phyloP scores from a whole-genome alignment of 2,888 invertebrate species.

The Frankliniella fusca region DNA sequence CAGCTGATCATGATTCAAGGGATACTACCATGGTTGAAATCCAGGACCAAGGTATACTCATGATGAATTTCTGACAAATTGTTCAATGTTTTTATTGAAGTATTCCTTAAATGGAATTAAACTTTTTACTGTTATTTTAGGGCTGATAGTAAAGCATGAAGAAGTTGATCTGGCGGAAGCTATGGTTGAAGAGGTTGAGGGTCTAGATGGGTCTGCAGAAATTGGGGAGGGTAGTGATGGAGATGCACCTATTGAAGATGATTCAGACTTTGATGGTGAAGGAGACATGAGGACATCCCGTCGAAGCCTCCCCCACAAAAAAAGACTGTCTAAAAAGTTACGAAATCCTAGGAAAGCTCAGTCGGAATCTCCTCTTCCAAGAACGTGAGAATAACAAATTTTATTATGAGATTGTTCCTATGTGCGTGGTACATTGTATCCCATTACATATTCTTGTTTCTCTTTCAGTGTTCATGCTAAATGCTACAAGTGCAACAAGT shows the following conservation, averaged over 20 bases:
- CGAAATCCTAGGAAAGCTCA: slow-evolving; percentile 48
- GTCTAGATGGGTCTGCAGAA: background rate
- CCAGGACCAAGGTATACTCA: background rate
- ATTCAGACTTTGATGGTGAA: slow-evolving; percentile 50
- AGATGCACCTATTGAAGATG: slow-evolving; percentile 43
- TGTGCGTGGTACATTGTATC: no score
- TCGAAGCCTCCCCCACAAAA: slow-evolving; percentile 77
- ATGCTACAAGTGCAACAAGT: slow-evolving; percentile 49
- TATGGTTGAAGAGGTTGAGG: slow-evolving; percentile 8
- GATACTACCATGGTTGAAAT: slow-evolving; percentile 6
- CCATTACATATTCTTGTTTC: background rate
- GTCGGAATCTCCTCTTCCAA: slow-evolving; percentile 39
- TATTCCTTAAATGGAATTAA: background rate
- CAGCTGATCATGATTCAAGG: background rate
- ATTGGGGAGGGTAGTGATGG: background rate
- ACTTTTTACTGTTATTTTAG: background rate
- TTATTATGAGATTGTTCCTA: background rate
- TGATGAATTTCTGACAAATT: background rate
- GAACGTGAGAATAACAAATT: slow-evolving; percentile 42
- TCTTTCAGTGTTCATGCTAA: slow-evolving; percentile 42
- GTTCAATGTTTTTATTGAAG: background rate
- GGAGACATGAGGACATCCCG: slow-evolving; percentile 47
- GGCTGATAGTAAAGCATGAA: background rate
- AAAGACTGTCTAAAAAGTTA: slow-evolving; percentile 74
- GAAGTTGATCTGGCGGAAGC: background rate